phyloP scores from a whole-genome alignment of 2,797 vertebrate species.

The Tarsius wallacei region DNA sequence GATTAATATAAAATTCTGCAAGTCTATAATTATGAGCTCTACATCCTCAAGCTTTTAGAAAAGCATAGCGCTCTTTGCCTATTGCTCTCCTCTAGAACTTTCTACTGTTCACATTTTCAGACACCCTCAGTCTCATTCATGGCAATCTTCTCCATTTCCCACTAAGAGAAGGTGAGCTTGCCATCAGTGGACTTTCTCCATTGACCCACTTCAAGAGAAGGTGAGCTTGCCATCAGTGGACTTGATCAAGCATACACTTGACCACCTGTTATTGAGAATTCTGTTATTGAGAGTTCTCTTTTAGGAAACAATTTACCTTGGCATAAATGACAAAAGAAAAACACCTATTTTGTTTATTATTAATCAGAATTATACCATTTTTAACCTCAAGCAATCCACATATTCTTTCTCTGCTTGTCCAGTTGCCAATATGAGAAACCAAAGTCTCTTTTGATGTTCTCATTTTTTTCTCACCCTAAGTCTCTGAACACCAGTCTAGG shows the following conservation, averaged over 20 bases:
- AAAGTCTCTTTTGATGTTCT: background rate
- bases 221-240: background rate
- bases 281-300: conserved; percentile 13
- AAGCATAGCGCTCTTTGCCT: background rate
- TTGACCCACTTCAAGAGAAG: too few species aligned
- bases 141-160: background rate
- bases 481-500: background rate
- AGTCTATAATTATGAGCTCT: background rate
- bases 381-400: background rate
- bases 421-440: background rate
- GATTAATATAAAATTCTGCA: background rate
- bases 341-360: conserved; percentile 19
- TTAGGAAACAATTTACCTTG: conserved; percentile 49
- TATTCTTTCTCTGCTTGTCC: background rate
- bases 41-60: background rate
- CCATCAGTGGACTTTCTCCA: background rate
- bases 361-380: conserved; percentile 30
- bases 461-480: background rate
- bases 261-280: background rate
- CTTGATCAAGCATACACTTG: background rate
- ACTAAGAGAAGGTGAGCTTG: background rate
- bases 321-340: conserved; percentile 46
- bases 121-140: background rate
- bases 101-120: conserved; percentile 9
- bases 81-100: background rate